Conservation (phyloP, 2,797 vertebrate species). For the Sphenopsis melanotis region DNA sequence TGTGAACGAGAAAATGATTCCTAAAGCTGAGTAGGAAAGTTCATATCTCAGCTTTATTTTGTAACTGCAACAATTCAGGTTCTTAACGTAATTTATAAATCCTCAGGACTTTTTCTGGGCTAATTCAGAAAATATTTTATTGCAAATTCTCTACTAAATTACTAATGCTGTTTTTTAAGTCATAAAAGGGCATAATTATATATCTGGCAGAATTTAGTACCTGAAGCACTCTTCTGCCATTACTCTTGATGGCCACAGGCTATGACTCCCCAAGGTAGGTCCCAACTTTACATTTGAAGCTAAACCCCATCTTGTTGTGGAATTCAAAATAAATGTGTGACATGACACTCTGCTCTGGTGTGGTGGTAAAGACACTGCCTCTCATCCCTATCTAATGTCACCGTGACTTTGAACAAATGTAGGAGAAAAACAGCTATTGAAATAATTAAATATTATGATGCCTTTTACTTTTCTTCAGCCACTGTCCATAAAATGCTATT, state of each 20-base stretch:
- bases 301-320: not conserved
- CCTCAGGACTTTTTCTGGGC: not conserved
- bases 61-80: constrained; percentile 1
- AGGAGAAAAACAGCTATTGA: not conserved
- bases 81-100: constrained; percentile 44
- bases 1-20: not conserved
- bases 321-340: not conserved
- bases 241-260: not conserved
- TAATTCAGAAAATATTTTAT: constrained; percentile 22
- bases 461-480: not conserved
- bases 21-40: not conserved
- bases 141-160: constrained; percentile 45
- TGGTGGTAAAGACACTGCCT: not conserved
- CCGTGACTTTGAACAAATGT: not conserved
- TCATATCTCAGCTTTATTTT: constrained; percentile 14
- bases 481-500: not conserved
- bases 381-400: not conserved
- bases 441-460: not conserved
- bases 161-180: constrained; percentile 36
- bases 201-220: not conserved
- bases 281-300: not conserved
- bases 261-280: not conserved
- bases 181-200: not conserved
- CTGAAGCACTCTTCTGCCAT: not conserved
- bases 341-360: rapidly evolving